phyloP scores from a whole-genome alignment of 2,888 invertebrate genomes.

The Oligia strigilis region DNA sequence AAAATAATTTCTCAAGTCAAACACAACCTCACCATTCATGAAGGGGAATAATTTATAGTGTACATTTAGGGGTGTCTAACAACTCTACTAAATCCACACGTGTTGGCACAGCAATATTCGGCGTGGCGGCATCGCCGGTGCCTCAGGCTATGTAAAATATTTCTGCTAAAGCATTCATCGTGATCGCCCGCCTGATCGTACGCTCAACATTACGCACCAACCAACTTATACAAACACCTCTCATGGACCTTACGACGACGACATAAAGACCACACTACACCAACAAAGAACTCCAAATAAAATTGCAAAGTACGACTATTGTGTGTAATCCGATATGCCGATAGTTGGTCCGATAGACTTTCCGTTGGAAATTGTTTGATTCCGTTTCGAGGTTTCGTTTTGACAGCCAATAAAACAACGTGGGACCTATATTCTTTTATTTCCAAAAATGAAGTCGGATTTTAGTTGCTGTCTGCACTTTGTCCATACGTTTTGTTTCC shows the following conservation, averaged over 20 bases:
- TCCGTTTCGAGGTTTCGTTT: constrained; percentile 78
- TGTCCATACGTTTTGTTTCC: constrained; percentile 55
- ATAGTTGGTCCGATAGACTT: constrained; percentile 84
- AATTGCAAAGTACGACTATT: constrained; percentile 81
- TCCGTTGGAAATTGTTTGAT: constrained; percentile 84
- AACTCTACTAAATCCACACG: constrained; percentile 78
- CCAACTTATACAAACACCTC: constrained; percentile 72
- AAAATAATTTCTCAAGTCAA: constrained; percentile 27
- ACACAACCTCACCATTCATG: constrained; percentile 20
- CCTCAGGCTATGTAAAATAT: constrained; percentile 90
- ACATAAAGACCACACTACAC: constrained; percentile 72
- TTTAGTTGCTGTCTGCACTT: constrained; percentile 66
- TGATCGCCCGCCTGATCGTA: constrained; percentile 88
- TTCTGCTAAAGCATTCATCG: constrained; percentile 90
- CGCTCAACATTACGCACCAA: constrained; percentile 81
- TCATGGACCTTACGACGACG: constrained; percentile 68
- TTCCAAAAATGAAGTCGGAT: constrained; percentile 57
- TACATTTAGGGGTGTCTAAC: constrained; percentile 65
- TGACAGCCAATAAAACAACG: constrained; percentile 74
- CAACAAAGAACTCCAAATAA: constrained; percentile 57
- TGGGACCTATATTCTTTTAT: constrained; percentile 57
- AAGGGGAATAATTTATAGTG: constrained; percentile 51
- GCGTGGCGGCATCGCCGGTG: constrained; percentile 82
- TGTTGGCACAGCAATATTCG: constrained; percentile 89
- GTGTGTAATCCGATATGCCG: constrained; percentile 86